Percentiles rank a stretch among this genome's conserved stretches.
These are phyloP conservation scores for Pycnonotus jocosus DNA, from an alignment of 2,113 vertebrate genomes.

Conservation along the genomic window DNA sequence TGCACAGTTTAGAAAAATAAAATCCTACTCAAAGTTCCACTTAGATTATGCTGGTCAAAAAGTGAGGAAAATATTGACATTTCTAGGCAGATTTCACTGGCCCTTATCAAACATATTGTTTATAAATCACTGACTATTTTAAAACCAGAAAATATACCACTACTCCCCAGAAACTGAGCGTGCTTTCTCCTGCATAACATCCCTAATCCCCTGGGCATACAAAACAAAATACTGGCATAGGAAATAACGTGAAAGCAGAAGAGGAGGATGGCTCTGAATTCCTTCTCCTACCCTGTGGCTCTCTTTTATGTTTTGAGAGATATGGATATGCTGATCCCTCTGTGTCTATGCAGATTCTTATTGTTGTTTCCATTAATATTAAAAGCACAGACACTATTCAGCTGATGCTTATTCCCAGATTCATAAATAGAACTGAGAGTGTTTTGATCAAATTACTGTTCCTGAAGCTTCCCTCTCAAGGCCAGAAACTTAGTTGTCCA, in stretches of 20 bases:
- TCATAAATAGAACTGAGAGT: conserved; percentile 2
- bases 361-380: conserved; percentile 31
- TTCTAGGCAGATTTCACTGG: neutral
- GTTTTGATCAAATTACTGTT: conserved; percentile 37
- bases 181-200: fast-evolving
- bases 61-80: neutral
- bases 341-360: neutral
- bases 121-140: neutral
- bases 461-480: conserved; percentile 30
- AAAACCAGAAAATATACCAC: neutral
- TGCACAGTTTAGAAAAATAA: neutral
- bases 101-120: neutral
- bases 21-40: neutral
- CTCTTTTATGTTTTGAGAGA: neutral
- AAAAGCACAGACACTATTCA: conserved; percentile 35
- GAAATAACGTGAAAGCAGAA: neutral
- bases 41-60: neutral
- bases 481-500: conserved; percentile 5
- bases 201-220: neutral
- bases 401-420: neutral
- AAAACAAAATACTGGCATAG: neutral
- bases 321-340: neutral
- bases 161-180: neutral
- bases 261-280: neutral
- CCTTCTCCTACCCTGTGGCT: neutral